These are phyloP conservation scores for Timandra comae DNA, from an alignment of 2,888 invertebrate species.

Conservation along the genomic window DNA sequence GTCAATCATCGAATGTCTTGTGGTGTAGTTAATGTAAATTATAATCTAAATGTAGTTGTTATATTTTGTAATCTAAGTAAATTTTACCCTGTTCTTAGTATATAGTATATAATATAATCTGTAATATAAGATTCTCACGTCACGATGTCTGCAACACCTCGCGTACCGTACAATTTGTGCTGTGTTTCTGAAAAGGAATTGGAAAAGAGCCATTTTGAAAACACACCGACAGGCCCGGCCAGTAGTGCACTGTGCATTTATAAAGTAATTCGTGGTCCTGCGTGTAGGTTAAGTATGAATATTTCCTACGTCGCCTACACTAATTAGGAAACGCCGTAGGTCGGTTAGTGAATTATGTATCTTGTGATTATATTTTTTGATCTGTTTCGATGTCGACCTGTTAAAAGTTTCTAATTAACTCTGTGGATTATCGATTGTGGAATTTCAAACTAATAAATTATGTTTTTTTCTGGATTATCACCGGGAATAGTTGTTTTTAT, in stretches of 20 bases:
- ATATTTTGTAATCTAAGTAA: constrained; percentile 6
- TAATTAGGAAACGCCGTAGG: constrained; percentile 42
- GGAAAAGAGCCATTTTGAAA: constrained; percentile 94
- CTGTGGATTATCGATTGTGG: constrained; percentile 68
- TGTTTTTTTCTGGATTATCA: constrained; percentile 47
- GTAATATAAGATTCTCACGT: too few relatives aligned
- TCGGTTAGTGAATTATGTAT: constrained; percentile 51
- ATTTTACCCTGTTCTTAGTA: constrained; percentile 25
- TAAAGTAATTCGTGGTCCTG: constrained; percentile 45
- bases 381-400: constrained; percentile 59
- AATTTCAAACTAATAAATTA: constrained; percentile 71
- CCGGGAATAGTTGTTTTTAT: constrained; percentile 47
- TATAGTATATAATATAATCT: constrained; percentile 17
- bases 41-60: constrained; percentile 1
- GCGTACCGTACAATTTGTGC: constrained; percentile 82
- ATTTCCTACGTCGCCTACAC: constrained; percentile 54
- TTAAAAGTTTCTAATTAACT: constrained; percentile 60
- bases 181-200: constrained; percentile 90
- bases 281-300: constrained; percentile 51
- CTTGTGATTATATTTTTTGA: constrained; percentile 63
- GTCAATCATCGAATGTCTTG: too few relatives aligned
- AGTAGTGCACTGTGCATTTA: constrained; percentile 71
- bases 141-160: constrained; percentile 28
- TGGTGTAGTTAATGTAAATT: too few relatives aligned
- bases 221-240: constrained; percentile 83